Evolutionary conservation across 2,797 vertebrate genomes (phyloP).

Genomic region (Melanotaenia maccullochi): DNA sequence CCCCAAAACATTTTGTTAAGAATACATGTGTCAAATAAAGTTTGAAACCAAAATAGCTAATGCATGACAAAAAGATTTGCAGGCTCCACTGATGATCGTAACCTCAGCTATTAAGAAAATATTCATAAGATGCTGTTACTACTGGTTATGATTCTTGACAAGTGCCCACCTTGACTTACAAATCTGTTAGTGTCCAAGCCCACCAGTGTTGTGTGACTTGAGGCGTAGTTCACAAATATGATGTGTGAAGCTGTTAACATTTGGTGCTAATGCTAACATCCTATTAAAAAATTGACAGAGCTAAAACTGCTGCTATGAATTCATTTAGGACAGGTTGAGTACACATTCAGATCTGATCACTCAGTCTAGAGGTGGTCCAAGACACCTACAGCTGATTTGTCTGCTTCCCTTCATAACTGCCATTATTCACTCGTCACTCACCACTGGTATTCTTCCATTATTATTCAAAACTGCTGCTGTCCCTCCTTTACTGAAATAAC

Average conservation of each 20-base stretch:
- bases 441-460: neutral
- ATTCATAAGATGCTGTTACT: neutral
- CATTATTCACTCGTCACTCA: neutral
- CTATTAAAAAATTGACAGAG: neutral
- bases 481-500: no score
- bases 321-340: neutral
- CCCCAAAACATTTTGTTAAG: neutral
- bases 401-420: neutral
- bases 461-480: no score
- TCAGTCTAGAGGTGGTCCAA: neutral
- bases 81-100: neutral
- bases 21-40: neutral
- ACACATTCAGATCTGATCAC: neutral
- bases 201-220: neutral
- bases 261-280: neutral
- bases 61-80: neutral
- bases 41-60: slow-evolving; percentile 6
- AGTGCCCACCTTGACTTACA: neutral
- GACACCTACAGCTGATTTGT: neutral
- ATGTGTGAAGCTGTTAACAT: neutral
- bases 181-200: neutral
- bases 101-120: neutral
- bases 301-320: neutral
- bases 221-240: neutral
- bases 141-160: neutral